Base-by-base conservation (phyloP, 1,140 invertebrate genomes). In the Dufourea novaeangliae region DNA sequence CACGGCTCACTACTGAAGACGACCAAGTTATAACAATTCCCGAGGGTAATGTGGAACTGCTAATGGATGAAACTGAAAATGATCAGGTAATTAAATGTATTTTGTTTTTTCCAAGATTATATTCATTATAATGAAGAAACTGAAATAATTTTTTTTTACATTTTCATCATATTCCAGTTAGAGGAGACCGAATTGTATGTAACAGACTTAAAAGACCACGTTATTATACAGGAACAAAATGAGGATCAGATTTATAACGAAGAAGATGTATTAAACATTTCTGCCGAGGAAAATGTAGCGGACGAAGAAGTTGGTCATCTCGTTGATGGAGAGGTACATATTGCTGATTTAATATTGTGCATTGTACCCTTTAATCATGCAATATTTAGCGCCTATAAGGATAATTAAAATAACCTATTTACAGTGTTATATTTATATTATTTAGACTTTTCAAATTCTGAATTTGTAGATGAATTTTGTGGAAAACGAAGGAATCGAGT, bases 1-100 rank as follows among this genome's bases (percentile, higher is more conserved):
- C 96, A 4, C 91, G 95, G 79, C 92, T 97, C 11, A 94, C 94
- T 25, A 93, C 93, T 0, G 94, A 94, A 56, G 93, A 94, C 22
- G 93, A 94, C 79, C 90, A 93, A 80, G 88, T 93, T 52, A 90
- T 93, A 61, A 90, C 90, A 14, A 88, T 93, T 75, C 87, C 90
- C 17, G 87, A 89, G 44, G 88, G 79, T 6, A 88, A 88, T 61
- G 88, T 91, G 2, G 92, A 93, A 39, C 73, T 93, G 56, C 79
- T 93, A 63, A 91, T 93, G 88, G 90, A 92, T 52, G 85, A 84
- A 61, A 56, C 78, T 5, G 87, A 88, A 32, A 79, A 59, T 11
- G 87, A 88, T 77, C 86, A 90, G 80, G 88, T 91, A 88, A 64
- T 57, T 71, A 86, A 50, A 34, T n/a, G 39, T 20, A 0, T 50